Evolutionary conservation across 2,797 vertebrate species (phyloP).

Genomic region (Melanogrammus aeglefinus): DNA sequence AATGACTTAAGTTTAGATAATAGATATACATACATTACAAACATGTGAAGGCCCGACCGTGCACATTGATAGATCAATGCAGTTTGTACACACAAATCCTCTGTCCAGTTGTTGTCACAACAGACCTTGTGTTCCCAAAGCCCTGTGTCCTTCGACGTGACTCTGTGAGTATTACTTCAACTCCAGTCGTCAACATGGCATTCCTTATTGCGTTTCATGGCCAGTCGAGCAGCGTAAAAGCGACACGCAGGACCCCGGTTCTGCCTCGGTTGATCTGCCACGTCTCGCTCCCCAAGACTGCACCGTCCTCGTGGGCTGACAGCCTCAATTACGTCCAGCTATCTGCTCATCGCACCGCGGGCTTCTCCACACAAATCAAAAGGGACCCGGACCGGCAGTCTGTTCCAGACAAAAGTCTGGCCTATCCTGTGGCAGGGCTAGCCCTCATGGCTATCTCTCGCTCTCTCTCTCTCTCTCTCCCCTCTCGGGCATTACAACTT

Average conservation of each 20-base stretch:
- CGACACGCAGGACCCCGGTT: constrained; percentile 88
- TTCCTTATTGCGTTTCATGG: constrained; percentile 99
- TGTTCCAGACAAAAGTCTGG: too few species aligned
- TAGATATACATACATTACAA: too few species aligned
- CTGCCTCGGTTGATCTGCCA: constrained; percentile 91
- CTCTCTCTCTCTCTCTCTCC: too few species aligned
- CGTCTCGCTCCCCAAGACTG: constrained; percentile 83
- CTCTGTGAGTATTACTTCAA: constrained; percentile 88
- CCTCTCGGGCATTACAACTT: too few species aligned
- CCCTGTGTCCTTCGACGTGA: too few species aligned
- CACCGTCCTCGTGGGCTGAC: constrained; percentile 88
- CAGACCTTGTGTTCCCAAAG: not conserved
- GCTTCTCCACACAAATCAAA: constrained; percentile 72
- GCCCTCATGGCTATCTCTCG: too few species aligned
- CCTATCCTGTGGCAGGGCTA: too few species aligned
- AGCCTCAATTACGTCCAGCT: constrained; percentile 94
- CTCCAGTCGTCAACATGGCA: constrained; percentile 97
- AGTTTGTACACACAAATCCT: too few species aligned
- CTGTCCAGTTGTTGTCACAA: not conserved
- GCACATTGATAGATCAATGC: too few species aligned
- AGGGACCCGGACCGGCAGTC: constrained; percentile 7
- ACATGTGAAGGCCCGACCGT: too few species aligned
- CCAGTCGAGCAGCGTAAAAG: constrained; percentile 92
- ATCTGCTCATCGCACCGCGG: constrained; percentile 87
- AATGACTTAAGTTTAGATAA: too few species aligned